Evolutionary conservation across 2,113 vertebrate species (phyloP).

Genomic region (human): DNA sequence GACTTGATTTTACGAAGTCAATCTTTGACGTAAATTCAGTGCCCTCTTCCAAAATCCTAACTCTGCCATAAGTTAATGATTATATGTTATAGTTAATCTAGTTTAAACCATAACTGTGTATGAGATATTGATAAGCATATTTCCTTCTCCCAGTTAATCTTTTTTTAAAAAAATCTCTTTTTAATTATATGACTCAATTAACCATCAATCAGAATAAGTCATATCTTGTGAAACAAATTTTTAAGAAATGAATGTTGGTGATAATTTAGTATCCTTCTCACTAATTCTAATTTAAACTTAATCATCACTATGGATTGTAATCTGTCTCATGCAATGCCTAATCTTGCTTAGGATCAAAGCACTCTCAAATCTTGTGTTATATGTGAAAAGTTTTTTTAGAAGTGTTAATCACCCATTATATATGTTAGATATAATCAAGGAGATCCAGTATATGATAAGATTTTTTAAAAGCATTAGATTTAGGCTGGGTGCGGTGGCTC

Average conservation of each 20-base stretch:
- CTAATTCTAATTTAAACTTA: neutral
- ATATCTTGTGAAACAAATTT: neutral
- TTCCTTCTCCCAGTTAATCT: neutral
- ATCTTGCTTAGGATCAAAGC: neutral
- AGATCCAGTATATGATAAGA: neutral
- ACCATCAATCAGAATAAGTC: neutral
- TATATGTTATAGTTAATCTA: neutral
- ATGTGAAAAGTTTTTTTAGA: neutral
- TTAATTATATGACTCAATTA: slow-evolving; percentile 2
- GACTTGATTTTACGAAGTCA: slow-evolving; percentile 8
- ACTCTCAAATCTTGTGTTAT: neutral
- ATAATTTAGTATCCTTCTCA: neutral
- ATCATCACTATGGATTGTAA: neutral
- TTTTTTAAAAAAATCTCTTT: neutral
- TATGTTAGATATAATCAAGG: neutral
- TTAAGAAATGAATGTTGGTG: neutral
- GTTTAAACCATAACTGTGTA: neutral
- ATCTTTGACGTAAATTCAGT: neutral
- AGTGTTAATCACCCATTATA: neutral
- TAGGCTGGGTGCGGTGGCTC: neutral
- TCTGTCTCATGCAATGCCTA: neutral
- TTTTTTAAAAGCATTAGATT: neutral
- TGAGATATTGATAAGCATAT: neutral
- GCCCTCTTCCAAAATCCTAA: neutral
- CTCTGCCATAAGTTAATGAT: neutral